Conservation (phyloP, 2,797 vertebrate species). For the Dendrocincla fuliginosa region DNA sequence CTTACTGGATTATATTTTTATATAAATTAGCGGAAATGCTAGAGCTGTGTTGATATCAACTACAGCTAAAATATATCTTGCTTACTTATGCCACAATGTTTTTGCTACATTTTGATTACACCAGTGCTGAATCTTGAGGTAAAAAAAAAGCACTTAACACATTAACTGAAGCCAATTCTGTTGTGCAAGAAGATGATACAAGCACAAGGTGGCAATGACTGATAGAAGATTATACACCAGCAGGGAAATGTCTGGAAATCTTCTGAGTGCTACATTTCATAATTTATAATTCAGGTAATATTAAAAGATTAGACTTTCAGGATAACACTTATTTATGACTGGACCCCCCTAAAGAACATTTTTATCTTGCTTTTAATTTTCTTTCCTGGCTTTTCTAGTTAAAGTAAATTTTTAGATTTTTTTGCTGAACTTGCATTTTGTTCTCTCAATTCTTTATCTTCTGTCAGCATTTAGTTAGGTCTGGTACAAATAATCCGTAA, state of each 20-base stretch:
- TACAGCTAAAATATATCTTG: background rate
- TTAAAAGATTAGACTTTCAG: background rate
- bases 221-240: background rate
- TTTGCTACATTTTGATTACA: background rate
- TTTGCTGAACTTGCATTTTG: background rate
- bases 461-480: background rate
- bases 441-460: background rate
- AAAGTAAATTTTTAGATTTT: background rate
- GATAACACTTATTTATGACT: background rate
- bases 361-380: background rate
- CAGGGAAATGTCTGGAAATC: background rate
- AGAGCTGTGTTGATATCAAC: background rate
- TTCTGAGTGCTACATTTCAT: background rate
- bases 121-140: background rate
- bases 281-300: background rate
- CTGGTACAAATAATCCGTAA: background rate
- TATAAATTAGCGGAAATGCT: background rate
- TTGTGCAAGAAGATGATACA: background rate
- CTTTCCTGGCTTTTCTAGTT: accelerated
- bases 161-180: background rate
- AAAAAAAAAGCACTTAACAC: background rate
- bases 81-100: background rate
- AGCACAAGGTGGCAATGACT: background rate
- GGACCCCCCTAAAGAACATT: background rate
- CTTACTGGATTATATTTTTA: background rate